phyloP scores from a whole-genome alignment of 2,797 vertebrate species.

The Podargus strigoides region DNA sequence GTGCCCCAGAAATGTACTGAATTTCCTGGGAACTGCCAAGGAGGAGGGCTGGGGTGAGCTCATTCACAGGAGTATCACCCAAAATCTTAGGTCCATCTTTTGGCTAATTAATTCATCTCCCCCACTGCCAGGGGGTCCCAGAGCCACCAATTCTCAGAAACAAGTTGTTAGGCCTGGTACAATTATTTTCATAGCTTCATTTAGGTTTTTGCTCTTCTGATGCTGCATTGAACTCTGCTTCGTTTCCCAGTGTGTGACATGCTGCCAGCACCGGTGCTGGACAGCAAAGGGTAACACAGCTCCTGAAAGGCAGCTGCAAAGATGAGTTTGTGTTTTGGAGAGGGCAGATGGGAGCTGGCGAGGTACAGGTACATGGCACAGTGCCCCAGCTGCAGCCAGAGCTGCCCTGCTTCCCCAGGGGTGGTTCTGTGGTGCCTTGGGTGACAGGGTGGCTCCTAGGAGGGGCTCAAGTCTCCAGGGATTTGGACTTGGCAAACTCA shows the following conservation, averaged over 20 bases:
- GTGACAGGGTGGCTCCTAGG: accelerated
- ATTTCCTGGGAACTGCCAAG: neutral
- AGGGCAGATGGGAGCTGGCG: neutral
- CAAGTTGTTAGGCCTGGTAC: neutral
- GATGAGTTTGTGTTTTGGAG: neutral
- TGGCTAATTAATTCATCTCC: neutral
- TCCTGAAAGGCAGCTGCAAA: neutral
- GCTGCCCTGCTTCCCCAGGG: neutral
- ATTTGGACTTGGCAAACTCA: neutral
- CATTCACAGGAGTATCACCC: too few species aligned
- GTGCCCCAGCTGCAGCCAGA: neutral
- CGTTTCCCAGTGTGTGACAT: neutral
- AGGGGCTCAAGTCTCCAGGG: neutral
- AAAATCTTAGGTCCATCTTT: neutral
- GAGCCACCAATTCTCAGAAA: neutral
- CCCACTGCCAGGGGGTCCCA: neutral
- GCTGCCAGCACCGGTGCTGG: accelerated
- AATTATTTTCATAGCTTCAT: neutral
- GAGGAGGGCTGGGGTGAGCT: neutral
- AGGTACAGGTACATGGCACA: accelerated
- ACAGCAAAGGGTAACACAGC: accelerated
- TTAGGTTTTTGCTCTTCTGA: neutral
- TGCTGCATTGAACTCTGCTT: too few species aligned
- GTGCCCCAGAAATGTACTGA: neutral
- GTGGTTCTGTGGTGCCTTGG: accelerated